Conservation (phyloP, 1,140 invertebrate genomes). For the Drosophila kanapiae region DNA sequence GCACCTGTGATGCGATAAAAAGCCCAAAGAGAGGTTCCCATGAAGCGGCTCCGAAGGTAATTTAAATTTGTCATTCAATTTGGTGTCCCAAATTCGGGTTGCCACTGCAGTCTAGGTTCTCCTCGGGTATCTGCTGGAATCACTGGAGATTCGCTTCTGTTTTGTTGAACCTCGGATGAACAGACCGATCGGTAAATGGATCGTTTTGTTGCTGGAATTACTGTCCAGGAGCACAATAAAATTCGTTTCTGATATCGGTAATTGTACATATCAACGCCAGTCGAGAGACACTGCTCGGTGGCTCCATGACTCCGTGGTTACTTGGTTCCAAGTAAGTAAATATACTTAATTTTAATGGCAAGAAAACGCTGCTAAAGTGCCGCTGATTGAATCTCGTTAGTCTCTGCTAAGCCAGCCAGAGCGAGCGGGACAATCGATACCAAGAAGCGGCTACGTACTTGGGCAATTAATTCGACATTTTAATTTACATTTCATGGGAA, state of each 20-base stretch:
- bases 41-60: slow-evolving; percentile 12
- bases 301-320: slow-evolving; percentile 6
- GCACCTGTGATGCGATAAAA: slow-evolving; percentile 4
- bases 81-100: slow-evolving; percentile 1
- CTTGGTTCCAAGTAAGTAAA: slow-evolving; percentile 70
- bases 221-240: slow-evolving; percentile 26
- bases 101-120: not conserved
- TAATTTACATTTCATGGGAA: slow-evolving; percentile 78
- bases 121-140: not conserved
- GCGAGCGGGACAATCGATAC: slow-evolving; percentile 48
- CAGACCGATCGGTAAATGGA: slow-evolving; percentile 18
- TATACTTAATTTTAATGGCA: slow-evolving; percentile 76
- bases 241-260: slow-evolving; percentile 39
- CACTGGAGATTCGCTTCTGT: slow-evolving; percentile 17
- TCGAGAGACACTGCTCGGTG: too few relatives aligned
- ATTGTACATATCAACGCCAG: slow-evolving; percentile 16
- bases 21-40: not conserved
- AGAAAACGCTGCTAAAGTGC: slow-evolving; percentile 69
- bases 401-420: slow-evolving; percentile 7
- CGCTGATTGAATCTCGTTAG: slow-evolving; percentile 75
- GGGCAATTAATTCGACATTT: slow-evolving; percentile 78
- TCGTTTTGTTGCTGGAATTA: slow-evolving; percentile 24
- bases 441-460: slow-evolving; percentile 61
- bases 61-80: slow-evolving; percentile 33
- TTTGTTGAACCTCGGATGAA: not conserved